Base-by-base conservation (phyloP, 2,888 invertebrate species). In the Lucinisca nassula region DNA sequence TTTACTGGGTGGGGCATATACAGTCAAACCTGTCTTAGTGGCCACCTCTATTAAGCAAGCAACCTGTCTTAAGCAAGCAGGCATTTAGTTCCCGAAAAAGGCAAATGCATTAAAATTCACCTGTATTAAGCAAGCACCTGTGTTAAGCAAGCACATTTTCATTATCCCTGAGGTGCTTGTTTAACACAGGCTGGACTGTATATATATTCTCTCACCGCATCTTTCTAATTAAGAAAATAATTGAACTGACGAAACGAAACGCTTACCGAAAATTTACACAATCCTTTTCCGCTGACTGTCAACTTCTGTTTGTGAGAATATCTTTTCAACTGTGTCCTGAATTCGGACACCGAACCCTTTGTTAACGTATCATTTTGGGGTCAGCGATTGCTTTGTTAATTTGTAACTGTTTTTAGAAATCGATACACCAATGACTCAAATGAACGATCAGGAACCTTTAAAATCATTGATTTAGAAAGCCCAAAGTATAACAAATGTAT, bases 341-440 rank as follows among this genome's bases (percentile, higher is more conserved):
- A 14, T 67, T 35, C 35, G 35, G 67, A 67, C 67, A 30, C 8
- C 35, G 67, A 67, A 8, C 67, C 10, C 35, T 17, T 67, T 67
- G 67, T 67, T 14, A 67, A 35, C 17, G 67, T 67, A 67, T 30
- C 67, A 67, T 67, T 35, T 17, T 17, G 24, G 82, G 82, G 82
- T 82, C 82, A 82, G 8, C 67, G 67, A 51, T 67, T 67, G 55
- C 37, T 82, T 82, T 82, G 67, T 82, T 80, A 24, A 35, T 27
- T 80, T 51, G 72, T 72, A 58, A 72, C 49, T 55, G 49, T 51
- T 72, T 72, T 55, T 14, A 37, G 80, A 55, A 73, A 73, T 58
- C 73, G 37, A 80, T 80, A 72, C 80, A 55, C 55, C 8, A 55
- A 55, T 2, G 32, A 6, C 2, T 21, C 10, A 10, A 67, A 30